Conservation (phyloP, 2,888 invertebrate genomes). For the Metopia argyrocephala region DNA sequence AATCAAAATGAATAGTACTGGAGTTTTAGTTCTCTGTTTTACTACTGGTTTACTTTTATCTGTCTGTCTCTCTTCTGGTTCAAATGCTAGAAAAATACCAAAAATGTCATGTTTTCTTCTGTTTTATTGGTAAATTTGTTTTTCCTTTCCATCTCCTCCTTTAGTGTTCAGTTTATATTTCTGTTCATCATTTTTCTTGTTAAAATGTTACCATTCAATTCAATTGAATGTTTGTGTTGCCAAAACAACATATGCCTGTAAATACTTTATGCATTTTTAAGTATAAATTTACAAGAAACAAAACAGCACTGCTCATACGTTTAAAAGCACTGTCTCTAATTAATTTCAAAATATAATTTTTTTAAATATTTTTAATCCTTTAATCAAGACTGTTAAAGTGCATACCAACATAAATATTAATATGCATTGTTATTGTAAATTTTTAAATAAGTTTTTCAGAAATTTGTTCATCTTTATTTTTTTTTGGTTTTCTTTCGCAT, state of each 20-base stretch:
- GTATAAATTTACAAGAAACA: background rate
- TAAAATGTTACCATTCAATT: constrained; percentile 20
- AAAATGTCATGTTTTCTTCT: background rate
- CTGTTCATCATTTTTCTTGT: constrained; percentile 16
- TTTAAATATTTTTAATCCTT: too few relatives aligned
- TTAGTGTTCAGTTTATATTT: background rate
- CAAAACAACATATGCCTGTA: constrained; percentile 31
- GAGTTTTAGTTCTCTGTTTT: background rate
- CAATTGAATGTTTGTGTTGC: constrained; percentile 29
- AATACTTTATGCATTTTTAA: constrained; percentile 38
- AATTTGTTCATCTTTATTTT: too few relatives aligned
- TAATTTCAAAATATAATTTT: background rate
- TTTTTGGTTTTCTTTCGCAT: too few relatives aligned
- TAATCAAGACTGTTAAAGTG: too few relatives aligned
- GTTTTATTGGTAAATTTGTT: background rate
- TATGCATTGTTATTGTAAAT: too few relatives aligned
- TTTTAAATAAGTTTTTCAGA: too few relatives aligned
- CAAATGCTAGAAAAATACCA: background rate
- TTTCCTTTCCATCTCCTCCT: background rate
- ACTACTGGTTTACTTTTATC: background rate
- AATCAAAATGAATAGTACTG: constrained; percentile 40
- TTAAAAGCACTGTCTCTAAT: too few relatives aligned
- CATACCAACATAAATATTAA: too few relatives aligned
- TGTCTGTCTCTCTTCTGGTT: too few relatives aligned
- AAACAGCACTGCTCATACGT: constrained; percentile 3